Evolutionary conservation across 2,888 invertebrate genomes (phyloP), one percentile per base, ranked within the genome.

Genomic region (Tinea semifulvella): DNA sequence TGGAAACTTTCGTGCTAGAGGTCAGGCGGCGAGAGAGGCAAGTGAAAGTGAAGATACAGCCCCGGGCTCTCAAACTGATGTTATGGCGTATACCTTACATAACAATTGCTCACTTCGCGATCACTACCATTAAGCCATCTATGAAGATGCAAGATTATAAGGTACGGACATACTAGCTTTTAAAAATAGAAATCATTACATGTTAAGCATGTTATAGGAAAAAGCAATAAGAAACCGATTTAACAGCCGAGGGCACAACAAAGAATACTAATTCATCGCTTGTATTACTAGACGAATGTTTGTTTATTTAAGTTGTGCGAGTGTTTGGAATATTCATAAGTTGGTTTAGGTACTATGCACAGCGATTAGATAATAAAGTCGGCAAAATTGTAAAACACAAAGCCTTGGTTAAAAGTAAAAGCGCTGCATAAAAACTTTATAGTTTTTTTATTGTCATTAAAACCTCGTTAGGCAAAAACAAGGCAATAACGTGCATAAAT

Each of bases 1-100:
- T 53, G 50, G 44, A 46, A 48, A 53, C 49, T 52, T 52, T 46
- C 49, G 48, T 52, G 50, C 46, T 51, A 55, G 51, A 56, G 60
- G 58, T 59, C 44, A 47, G 50, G 45, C 36, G 36, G 48, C 45
- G 49, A 50, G 44, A 45, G 40, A 25, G 40, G 22, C 11, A 2
- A 40, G 19, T 40, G 46, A 26, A 40, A 51, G 53, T 50, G 57
- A 54, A 55, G 55, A 54, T 48, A 44, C 42, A 42, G 43, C 43
- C 43, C 13, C 27, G 28, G 22, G 43, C 40, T 7, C 28, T n/a
- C 11, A 28, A 13, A 35, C 35, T 27, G 46, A 49, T 46, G 47
- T 50, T 50, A 50, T 48, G 43, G 42, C 44, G 47, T 18, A 26
- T 18, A 18, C 26, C 43, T 50, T 50, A 47, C 49, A 45, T 47